Evolutionary conservation across 2,888 invertebrate genomes (phyloP), one percentile per base, ranked within the genome.

Genomic region (Eupithecia vulgata): DNA sequence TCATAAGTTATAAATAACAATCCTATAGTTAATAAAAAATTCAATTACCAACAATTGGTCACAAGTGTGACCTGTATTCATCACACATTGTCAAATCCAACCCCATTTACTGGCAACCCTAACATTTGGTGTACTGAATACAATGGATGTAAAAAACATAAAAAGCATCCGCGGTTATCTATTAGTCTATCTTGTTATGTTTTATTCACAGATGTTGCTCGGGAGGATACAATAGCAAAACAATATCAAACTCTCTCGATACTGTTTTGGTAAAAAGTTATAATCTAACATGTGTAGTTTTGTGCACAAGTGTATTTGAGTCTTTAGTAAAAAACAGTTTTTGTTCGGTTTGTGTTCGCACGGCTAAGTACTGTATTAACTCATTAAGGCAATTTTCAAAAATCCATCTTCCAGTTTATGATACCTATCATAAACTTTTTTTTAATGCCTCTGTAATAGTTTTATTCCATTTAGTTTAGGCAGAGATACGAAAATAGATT

Each of bases 151-250:
- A 70, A 75, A 75, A 72, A 85, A 84, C 88, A 93, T 94, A 94
- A 94, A 94, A 94, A 94, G 84, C 94, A 93, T 90, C 92, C 91
- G 94, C 87, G 91, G 93, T 92, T 93, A 93, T 93, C 93, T 94
- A 93, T 94, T 93, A 92, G 92, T 94, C n/a, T n/a, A 92, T 94
- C 94, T 92, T 93, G 93, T 93, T 93, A 90, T 89, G 89, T 89
- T 90, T 88, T 88, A 85, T 81, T 87, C 91, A 91, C 93, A 94
- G 92, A 93, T 93, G 93, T 92, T 68, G 13, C 59, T 61, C 2
- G 37, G 37, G 62, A 37, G n/a, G 48, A 52, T 61, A 42, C 65
- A 40, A 65, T 65, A 42, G 42, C 67, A 42, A 42, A 67, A 42
- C 17, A 52, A 67, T 42, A 40, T 67, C 57, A 35, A 72, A 67